phyloP scores from a whole-genome alignment of 2,113 vertebrate genomes.

The Eclectus roratus region DNA sequence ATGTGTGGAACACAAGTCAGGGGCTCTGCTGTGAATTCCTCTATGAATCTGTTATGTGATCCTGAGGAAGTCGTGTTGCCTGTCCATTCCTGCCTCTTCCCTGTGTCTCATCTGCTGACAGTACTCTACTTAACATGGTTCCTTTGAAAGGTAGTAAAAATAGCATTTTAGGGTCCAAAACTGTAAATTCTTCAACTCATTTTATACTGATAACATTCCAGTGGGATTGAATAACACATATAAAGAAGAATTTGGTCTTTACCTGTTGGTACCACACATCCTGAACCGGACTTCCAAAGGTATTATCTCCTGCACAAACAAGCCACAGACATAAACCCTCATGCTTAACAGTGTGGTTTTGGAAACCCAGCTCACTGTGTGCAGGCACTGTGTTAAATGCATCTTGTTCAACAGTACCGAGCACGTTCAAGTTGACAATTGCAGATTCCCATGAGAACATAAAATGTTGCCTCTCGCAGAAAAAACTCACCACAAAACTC shows the following conservation, averaged over 20 bases:
- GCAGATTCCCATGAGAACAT: not conserved
- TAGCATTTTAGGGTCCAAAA: not conserved
- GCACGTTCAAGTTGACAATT: not conserved
- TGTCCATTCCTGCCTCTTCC: slow-evolving; percentile 37
- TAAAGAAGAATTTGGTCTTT: not conserved
- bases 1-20: slow-evolving; percentile 36
- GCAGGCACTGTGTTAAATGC: not conserved
- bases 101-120: not conserved
- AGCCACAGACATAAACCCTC: not conserved
- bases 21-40: slow-evolving; percentile 54
- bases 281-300: not conserved
- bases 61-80: slow-evolving; percentile 21
- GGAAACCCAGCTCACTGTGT: not conserved
- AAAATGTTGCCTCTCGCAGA: not conserved
- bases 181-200: not conserved
- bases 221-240: not conserved
- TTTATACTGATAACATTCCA: not conserved
- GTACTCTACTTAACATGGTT: slow-evolving; percentile 15
- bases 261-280: not conserved
- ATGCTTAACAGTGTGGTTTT: not conserved
- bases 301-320: not conserved
- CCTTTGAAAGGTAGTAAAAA: not conserved
- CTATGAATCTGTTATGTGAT: slow-evolving; percentile 42
- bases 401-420: not conserved
- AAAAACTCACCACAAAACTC: not conserved